Evolutionary conservation across 1,140 invertebrate species (phyloP).

Genomic region (Diorhabda elongata): DNA sequence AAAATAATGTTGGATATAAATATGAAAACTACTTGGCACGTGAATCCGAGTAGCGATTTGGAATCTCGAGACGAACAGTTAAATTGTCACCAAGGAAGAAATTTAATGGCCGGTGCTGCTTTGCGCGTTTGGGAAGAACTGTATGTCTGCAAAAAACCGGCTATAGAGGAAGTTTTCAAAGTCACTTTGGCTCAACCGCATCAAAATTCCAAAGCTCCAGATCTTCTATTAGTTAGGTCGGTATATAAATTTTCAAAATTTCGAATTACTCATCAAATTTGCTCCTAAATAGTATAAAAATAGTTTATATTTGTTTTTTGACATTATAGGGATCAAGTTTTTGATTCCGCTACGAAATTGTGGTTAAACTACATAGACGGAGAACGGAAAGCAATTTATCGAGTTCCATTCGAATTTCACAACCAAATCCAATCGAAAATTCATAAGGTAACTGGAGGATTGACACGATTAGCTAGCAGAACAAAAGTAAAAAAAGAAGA

Average conservation of each 20-base stretch:
- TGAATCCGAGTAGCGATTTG: conserved; percentile 68
- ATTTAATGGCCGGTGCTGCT: conserved; percentile 85
- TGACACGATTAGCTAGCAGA: conserved; percentile 80
- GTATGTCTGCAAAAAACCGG: conserved; percentile 93
- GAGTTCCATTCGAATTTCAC: conserved; percentile 85
- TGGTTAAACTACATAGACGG: conserved; percentile 90
- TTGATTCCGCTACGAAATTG: conserved; percentile 78
- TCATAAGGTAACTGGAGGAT: conserved; percentile 90
- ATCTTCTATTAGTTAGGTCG: conserved; percentile 60
- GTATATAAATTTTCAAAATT: neutral
- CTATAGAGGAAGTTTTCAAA: conserved; percentile 91
- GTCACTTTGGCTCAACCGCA: conserved; percentile 67
- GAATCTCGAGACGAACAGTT: conserved; percentile 72
- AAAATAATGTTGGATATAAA: conserved; percentile 77
- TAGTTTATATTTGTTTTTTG: no score
- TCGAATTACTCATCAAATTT: neutral
- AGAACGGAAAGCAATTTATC: conserved; percentile 80
- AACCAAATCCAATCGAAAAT: conserved; percentile 95
- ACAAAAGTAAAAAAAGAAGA: conserved; percentile 72
- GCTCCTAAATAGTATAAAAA: neutral
- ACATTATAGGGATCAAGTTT: conserved; percentile 70
- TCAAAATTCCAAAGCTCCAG: conserved; percentile 72
- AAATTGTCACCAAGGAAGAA: conserved; percentile 75
- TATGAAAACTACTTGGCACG: conserved; percentile 83
- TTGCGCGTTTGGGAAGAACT: conserved; percentile 95